These are phyloP conservation scores for Chloroclysta siterata DNA, from an alignment of 2,888 invertebrate species.

Conservation along the genomic window DNA sequence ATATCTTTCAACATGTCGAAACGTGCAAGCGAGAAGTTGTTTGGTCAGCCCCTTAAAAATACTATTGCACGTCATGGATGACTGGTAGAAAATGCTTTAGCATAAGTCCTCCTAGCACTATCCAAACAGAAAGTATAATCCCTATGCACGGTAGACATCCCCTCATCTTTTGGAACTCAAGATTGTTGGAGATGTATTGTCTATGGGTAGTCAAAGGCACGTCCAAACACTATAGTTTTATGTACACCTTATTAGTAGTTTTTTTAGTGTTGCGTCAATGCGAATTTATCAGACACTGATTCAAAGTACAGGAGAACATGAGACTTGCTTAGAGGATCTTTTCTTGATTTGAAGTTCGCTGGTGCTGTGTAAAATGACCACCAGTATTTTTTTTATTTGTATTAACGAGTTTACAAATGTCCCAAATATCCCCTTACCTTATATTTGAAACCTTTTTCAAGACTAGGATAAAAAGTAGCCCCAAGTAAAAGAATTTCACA, in stretches of 20 bases:
- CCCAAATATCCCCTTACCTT: too few relatives aligned
- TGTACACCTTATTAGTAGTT: background rate
- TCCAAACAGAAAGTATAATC: background rate
- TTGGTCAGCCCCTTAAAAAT: too few relatives aligned
- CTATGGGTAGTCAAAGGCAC: background rate
- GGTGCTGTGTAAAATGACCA: too few relatives aligned
- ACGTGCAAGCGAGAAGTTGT: too few relatives aligned
- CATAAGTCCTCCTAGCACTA: background rate
- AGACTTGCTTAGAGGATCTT: too few relatives aligned
- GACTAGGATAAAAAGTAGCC: conserved; percentile 52
- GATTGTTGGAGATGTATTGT: too few relatives aligned
- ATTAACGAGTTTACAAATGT: too few relatives aligned
- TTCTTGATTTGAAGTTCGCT: too few relatives aligned
- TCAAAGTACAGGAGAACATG: too few relatives aligned
- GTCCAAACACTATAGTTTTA: background rate
- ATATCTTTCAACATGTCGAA: background rate
- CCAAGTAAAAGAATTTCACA: conserved; percentile 56
- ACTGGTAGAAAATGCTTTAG: conserved; percentile 3
- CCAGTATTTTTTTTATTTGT: too few relatives aligned
- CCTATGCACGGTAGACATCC: conserved; percentile 1
- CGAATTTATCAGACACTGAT: too few relatives aligned
- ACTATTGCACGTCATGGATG: background rate
- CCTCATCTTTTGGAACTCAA: too few relatives aligned
- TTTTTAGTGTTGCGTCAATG: background rate
- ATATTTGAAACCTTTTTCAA: conserved; percentile 40